Percentiles rank a stretch among this genome's conserved stretches.
These are phyloP conservation scores for Callinectes sapidus DNA, from an alignment of 2,888 invertebrate genomes.

Conservation along the genomic window DNA sequence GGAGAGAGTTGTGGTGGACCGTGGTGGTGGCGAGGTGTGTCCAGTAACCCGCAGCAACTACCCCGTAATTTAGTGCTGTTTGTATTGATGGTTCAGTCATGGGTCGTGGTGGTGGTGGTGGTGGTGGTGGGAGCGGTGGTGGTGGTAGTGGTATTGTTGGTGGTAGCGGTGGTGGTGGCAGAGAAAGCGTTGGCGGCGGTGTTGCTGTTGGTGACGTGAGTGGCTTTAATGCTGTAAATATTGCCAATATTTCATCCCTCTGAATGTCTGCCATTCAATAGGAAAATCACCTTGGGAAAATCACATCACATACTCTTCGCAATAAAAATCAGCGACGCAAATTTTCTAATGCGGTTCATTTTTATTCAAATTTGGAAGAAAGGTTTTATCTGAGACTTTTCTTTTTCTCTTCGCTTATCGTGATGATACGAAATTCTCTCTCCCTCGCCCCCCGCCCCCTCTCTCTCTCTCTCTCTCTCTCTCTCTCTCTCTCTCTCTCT, in stretches of 20 bases:
- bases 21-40: neutral
- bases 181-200: neutral
- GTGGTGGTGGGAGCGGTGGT: too few relatives aligned
- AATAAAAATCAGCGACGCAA: conserved; percentile 18
- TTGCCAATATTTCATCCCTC: conserved; percentile 12
- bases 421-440: neutral
- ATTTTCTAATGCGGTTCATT: neutral
- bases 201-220: conserved; percentile 8
- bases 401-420: neutral
- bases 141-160: neutral
- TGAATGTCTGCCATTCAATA: conserved; percentile 26
- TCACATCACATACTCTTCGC: neutral
- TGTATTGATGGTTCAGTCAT: conserved; percentile 29
- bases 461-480: conserved; percentile 1
- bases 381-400: neutral
- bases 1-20: neutral
- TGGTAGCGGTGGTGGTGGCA: neutral
- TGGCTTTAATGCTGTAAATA: conserved; percentile 23
- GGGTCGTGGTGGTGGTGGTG: neutral
- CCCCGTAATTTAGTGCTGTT: conserved; percentile 26
- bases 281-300: neutral
- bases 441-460: neutral
- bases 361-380: neutral
- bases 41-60: neutral
- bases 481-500: conserved; percentile 10